Evolutionary conservation across 2,888 invertebrate species (phyloP).

Genomic region (Himalopsyche anomala): DNA sequence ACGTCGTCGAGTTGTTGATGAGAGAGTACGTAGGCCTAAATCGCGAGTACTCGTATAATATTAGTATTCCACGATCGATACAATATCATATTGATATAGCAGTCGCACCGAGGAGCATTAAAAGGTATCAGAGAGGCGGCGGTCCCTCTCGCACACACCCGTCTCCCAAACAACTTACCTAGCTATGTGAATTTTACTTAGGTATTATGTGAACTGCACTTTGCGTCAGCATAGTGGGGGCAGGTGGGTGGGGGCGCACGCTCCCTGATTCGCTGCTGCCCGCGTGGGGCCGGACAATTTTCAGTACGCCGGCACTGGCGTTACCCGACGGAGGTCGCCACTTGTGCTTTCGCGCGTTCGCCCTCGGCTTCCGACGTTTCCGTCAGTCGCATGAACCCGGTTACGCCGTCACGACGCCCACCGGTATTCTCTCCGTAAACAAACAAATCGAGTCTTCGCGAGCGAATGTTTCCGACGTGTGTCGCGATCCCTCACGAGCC

Average conservation of each 20-base stretch:
- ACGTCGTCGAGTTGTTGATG: neutral
- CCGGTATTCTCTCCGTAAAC: constrained; percentile 53
- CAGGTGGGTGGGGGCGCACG: constrained; percentile 51
- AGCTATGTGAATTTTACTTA: constrained; percentile 34
- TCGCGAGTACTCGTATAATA: constrained; percentile 31
- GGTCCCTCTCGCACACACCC: constrained; percentile 34
- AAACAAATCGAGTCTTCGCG: constrained; percentile 49
- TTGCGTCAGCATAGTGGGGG: constrained; percentile 24
- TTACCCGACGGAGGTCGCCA: constrained; percentile 69
- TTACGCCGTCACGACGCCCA: constrained; percentile 66
- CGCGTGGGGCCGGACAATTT: constrained; percentile 64
- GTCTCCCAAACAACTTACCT: constrained; percentile 30
- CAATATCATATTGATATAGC: constrained; percentile 51
- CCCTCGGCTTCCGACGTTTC: constrained; percentile 69
- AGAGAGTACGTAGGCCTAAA: constrained; percentile 46
- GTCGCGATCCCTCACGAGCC: constrained; percentile 66
- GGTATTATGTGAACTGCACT: constrained; percentile 35
- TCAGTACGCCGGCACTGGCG: constrained; percentile 67
- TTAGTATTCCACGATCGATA: constrained; percentile 50
- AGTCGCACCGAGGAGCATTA: constrained; percentile 36
- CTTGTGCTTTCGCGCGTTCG: constrained; percentile 70
- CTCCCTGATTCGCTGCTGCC: constrained; percentile 58
- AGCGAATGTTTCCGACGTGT: constrained; percentile 71
- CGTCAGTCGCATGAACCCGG: constrained; percentile 68
- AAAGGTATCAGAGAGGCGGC: constrained; percentile 32